These are phyloP conservation scores for Coelinius sp. DNA, from an alignment of 2,888 invertebrate species.

Conservation along the genomic window DNA sequence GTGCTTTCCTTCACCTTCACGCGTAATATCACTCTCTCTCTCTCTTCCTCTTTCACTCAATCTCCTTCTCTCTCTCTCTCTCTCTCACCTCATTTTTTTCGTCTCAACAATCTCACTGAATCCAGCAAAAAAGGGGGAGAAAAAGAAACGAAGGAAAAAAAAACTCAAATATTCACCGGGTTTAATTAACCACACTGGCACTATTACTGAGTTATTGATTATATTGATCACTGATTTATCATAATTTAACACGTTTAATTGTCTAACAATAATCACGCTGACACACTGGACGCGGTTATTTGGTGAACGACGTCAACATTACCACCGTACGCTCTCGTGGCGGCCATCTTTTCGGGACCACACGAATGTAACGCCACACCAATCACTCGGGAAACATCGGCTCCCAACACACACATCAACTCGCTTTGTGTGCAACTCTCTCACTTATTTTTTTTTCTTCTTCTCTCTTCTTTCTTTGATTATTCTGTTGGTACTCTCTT, in stretches of 20 bases:
- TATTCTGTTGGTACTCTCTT: neutral
- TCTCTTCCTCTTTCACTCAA: neutral
- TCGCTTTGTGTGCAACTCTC: neutral
- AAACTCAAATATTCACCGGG: neutral
- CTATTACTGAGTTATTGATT: neutral
- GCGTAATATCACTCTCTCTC: slow-evolving; percentile 31
- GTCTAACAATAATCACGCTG: slow-evolving; percentile 55
- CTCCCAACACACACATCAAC: slow-evolving; percentile 5
- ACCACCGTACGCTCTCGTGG: slow-evolving; percentile 68
- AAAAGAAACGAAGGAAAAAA: neutral
- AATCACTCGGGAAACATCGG: slow-evolving; percentile 30
- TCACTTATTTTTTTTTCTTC: neutral
- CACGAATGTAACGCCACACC: slow-evolving; percentile 46
- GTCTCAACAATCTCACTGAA: slow-evolving; percentile 43
- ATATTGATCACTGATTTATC: neutral
- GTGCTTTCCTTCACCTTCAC: slow-evolving; percentile 38
- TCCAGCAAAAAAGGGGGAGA: neutral
- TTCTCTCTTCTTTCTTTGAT: neutral
- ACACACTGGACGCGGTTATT: slow-evolving; percentile 61
- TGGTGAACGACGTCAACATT: slow-evolving; percentile 67
- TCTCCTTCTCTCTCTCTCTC: slow-evolving; percentile 37
- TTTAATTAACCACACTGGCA: neutral
- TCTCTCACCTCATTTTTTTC: slow-evolving; percentile 31
- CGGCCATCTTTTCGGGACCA: slow-evolving; percentile 66
- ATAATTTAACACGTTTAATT: slow-evolving; percentile 26